A percentile compares a stretch with the other conserved stretches of the same genome.
phyloP scores from a whole-genome alignment of 2,113 vertebrate genomes.

The Nicator chloris region DNA sequence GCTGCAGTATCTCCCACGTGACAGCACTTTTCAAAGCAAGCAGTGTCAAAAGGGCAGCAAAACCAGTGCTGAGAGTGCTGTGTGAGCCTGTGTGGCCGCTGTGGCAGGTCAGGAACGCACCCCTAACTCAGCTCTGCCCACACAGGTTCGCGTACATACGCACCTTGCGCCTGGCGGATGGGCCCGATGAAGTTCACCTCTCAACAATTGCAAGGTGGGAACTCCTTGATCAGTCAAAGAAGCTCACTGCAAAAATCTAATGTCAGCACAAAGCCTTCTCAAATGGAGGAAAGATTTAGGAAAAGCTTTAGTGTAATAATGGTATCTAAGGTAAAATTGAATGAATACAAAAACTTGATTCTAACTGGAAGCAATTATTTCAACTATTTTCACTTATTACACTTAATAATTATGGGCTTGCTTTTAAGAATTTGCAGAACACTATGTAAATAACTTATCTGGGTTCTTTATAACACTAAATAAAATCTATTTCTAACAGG shows the following conservation, averaged over 20 bases:
- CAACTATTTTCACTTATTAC: not conserved
- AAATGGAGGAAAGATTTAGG: not conserved
- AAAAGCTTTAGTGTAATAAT: not conserved
- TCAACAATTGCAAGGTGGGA: slow-evolving; percentile 84
- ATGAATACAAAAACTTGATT: not conserved
- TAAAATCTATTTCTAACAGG: not conserved
- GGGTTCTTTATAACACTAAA: not conserved
- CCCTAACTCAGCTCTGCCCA: not conserved
- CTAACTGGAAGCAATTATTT: not conserved
- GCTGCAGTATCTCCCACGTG: not conserved
- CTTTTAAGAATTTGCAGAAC: not conserved
- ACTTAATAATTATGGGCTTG: not conserved
- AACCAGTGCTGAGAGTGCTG: fast-evolving
- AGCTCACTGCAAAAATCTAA: slow-evolving; percentile 77
- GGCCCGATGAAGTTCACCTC: slow-evolving; percentile 93
- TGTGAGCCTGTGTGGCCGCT: not conserved
- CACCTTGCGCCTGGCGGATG: slow-evolving; percentile 84
- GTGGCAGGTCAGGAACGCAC: not conserved
- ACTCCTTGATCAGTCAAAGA: slow-evolving; percentile 78
- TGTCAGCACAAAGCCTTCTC: not conserved
- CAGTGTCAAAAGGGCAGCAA: not conserved
- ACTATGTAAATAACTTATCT: not conserved
- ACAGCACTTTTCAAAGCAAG: not conserved
- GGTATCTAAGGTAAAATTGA: not conserved
- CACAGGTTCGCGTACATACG: slow-evolving; percentile 79